Base-by-base conservation (phyloP, 2,113 vertebrate genomes). In the Centropus bengalensis region DNA sequence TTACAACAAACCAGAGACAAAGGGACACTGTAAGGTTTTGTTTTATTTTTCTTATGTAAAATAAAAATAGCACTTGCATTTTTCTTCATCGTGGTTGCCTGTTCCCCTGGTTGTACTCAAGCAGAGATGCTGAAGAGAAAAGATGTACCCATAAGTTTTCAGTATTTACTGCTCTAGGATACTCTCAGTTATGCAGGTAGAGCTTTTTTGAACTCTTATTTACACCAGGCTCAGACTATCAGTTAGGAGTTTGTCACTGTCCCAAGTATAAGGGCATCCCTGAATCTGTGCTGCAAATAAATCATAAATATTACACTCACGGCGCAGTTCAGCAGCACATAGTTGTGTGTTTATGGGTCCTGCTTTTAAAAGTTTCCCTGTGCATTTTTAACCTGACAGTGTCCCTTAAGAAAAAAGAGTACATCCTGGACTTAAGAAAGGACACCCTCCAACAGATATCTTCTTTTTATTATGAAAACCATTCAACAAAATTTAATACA, bases 381-480 rank as follows among this genome's bases (percentile, higher is more conserved):
- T 44, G 63, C 13, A 52, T 62, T 68, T 90, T 93, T 73, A 88
- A 86, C 82, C 90, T 82, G 58, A 82, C 89, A 93, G 80, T 47
- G 69, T 84, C 90, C 91, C 93, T 71, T 64, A 40, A 62, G 49
- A 38, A 70, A 69, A 70, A 69, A 62, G 69, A 67, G 28, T 45
- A 82, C 40, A 47, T 40, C 68, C 1, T 26, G 8, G 17, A 19
- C 42, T 83, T 88, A 96, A 63, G 42, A 86, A 88, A 96, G 44
- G 69, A 96, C 30, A 64, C 12, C 21, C 8, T 54, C 13, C 70
- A 71, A 60, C n/a, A 84, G 51, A 14, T 70, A 71, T 83, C 81
- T 86, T 30, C 9, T 64, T 95, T 96, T 97, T 96, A 96, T 95
- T 97, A 96, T 94, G 93, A 95, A 96, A 97, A 26, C 21, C 24